phyloP scores from a whole-genome alignment of 92 coral and sea anemone genomes.

The Muricea muricata region DNA sequence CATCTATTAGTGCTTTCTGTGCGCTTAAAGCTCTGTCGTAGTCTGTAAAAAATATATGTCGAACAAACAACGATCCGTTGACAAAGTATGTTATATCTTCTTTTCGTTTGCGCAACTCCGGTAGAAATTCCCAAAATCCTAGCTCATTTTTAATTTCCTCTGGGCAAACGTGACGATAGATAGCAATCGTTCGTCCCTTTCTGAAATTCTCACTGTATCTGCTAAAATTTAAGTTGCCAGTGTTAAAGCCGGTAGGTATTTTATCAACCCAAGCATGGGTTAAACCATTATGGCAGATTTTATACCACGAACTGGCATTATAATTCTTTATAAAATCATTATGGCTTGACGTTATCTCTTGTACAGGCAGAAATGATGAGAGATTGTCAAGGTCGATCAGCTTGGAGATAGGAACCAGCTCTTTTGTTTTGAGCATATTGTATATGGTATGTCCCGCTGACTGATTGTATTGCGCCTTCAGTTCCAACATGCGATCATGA shows the following conservation, averaged over 20 bases:
- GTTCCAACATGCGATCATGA: slow-evolving; percentile 71
- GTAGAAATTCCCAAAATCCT: slow-evolving; percentile 41
- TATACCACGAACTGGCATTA: slow-evolving; percentile 59
- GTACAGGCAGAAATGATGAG: slow-evolving; percentile 78
- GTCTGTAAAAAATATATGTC: slow-evolving; percentile 70
- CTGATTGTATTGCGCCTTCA: slow-evolving; percentile 37
- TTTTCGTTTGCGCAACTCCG: slow-evolving; percentile 66
- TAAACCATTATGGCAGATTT: slow-evolving; percentile 87
- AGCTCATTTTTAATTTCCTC: not conserved
- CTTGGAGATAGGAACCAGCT: slow-evolving; percentile 76
- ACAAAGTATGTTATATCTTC: slow-evolving; percentile 84
- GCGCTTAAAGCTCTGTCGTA: slow-evolving; percentile 72
- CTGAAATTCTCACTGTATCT: slow-evolving; percentile 9
- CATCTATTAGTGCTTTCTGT: slow-evolving; percentile 76
- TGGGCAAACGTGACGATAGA: slow-evolving; percentile 16
- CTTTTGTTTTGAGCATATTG: slow-evolving; percentile 61
- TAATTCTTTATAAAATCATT: slow-evolving; percentile 53
- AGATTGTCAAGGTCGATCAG: slow-evolving; percentile 73
- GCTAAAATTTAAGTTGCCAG: not conserved
- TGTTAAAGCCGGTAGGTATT: slow-evolving; percentile 56
- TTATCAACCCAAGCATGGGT: slow-evolving; percentile 82
- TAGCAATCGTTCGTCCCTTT: not conserved
- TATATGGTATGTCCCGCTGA: slow-evolving; percentile 68
- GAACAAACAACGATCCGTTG: slow-evolving; percentile 86
- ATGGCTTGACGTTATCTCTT: slow-evolving; percentile 77